A percentile compares a stretch with the other conserved stretches of the same genome.
Evolutionary conservation across 2,113 vertebrate species (phyloP).

Genomic region (Dendropsophus ebraccatus): DNA sequence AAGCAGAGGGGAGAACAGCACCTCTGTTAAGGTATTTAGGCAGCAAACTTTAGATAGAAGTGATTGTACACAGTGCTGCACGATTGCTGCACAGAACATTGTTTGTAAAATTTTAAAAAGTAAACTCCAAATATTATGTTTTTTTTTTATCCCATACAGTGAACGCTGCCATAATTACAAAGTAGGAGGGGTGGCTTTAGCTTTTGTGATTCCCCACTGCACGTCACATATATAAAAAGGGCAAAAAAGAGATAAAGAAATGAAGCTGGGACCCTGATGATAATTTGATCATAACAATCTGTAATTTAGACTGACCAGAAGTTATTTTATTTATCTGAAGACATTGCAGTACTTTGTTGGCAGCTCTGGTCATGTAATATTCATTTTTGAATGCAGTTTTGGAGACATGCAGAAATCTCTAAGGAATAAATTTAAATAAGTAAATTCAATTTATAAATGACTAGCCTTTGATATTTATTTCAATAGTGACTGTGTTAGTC

Average conservation of each 20-base stretch:
- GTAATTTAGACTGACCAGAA: neutral
- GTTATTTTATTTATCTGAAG: neutral
- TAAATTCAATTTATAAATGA: neutral
- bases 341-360: neutral
- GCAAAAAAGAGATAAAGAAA: neutral
- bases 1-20: too few species aligned
- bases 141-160: too few species aligned
- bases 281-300: neutral
- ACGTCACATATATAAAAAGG: neutral
- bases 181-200: too few species aligned
- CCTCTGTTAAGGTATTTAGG: too few species aligned
- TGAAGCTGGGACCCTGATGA: neutral
- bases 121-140: too few species aligned
- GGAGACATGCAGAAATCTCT: neutral
- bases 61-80: too few species aligned
- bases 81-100: too few species aligned
- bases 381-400: neutral
- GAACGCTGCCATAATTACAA: too few species aligned
- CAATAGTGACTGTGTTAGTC: neutral
- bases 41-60: too few species aligned
- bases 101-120: too few species aligned
- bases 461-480: constrained; percentile 15
- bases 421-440: neutral
- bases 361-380: neutral
- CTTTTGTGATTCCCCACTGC: too few species aligned